These are phyloP conservation scores for Halcyon leucocephala DNA, from an alignment of 2,797 vertebrate genomes.

Conservation along the genomic window DNA sequence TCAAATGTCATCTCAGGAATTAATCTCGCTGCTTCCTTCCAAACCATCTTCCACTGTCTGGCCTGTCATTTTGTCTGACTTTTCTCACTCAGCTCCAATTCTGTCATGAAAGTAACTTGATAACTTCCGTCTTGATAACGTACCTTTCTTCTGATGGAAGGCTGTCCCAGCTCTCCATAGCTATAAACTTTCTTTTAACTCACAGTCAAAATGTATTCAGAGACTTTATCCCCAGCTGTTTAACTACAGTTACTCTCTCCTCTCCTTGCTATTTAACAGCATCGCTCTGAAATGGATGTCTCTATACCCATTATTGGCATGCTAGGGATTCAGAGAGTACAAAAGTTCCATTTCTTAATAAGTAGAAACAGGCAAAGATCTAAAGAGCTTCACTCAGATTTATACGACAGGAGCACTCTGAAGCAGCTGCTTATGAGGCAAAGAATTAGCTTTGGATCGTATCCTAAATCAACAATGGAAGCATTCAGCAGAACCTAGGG, in stretches of 20 bases:
- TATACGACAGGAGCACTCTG: neutral
- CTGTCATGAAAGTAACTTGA: neutral
- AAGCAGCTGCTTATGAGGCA: neutral
- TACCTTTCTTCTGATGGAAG: neutral
- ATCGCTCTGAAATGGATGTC: neutral
- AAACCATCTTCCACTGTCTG: neutral
- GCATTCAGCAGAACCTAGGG: conserved; percentile 33
- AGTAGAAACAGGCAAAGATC: neutral
- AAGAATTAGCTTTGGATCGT: conserved; percentile 18
- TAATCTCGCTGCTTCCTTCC: neutral
- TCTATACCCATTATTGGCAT: neutral
- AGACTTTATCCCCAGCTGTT: neutral
- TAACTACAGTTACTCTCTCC: neutral
- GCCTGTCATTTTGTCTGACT: neutral
- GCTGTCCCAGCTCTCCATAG: neutral
- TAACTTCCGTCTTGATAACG: neutral
- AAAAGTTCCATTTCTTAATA: neutral
- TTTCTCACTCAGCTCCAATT: neutral
- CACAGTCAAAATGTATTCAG: neutral
- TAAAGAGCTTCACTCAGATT: conserved; percentile 12
- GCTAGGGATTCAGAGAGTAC: neutral
- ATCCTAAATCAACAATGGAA: conserved; percentile 57
- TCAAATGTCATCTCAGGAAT: neutral
- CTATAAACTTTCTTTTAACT: neutral
- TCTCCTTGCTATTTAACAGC: neutral